These are phyloP conservation scores for Paramormyrops kingsleyae DNA, from an alignment of 2,113 vertebrate genomes.

Conservation along the genomic window DNA sequence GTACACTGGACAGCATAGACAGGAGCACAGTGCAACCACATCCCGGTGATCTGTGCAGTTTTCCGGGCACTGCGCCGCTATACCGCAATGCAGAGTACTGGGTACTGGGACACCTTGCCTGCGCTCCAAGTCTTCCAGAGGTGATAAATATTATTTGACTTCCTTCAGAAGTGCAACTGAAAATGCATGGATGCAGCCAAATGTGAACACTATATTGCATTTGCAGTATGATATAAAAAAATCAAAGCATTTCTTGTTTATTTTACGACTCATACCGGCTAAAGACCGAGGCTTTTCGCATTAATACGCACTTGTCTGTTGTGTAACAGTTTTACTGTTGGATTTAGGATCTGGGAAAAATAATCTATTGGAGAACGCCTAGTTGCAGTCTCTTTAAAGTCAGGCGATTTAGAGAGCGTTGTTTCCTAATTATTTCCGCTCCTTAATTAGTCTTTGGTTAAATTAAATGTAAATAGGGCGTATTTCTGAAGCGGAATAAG, in stretches of 20 bases:
- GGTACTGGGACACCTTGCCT: not conserved
- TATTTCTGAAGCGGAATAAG: not conserved
- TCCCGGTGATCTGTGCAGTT: conserved; percentile 27
- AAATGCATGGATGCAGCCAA: not conserved
- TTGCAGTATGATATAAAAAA: not conserved
- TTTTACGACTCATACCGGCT: not conserved
- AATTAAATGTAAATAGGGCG: not conserved
- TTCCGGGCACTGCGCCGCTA: conserved; percentile 13
- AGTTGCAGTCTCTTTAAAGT: not conserved
- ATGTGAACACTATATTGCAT: not conserved
- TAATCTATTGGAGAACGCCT: not conserved
- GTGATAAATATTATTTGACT: not conserved
- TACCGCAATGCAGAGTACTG: conserved; percentile 67
- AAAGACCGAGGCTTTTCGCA: not conserved
- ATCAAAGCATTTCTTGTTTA: not conserved
- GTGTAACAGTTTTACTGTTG: not conserved
- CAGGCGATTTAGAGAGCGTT: not conserved
- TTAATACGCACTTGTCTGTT: not conserved
- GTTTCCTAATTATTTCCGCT: not conserved
- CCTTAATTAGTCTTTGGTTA: not conserved
- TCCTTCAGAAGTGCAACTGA: not conserved
- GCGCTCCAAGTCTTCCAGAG: not conserved
- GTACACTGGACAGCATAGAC: not conserved
- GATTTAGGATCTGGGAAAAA: not conserved
- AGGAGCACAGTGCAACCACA: not conserved